A percentile compares a stretch with the other conserved stretches of the same genome.
phyloP scores from a whole-genome alignment of 2,797 vertebrate genomes.

The Scolopax bukidnonensis region DNA sequence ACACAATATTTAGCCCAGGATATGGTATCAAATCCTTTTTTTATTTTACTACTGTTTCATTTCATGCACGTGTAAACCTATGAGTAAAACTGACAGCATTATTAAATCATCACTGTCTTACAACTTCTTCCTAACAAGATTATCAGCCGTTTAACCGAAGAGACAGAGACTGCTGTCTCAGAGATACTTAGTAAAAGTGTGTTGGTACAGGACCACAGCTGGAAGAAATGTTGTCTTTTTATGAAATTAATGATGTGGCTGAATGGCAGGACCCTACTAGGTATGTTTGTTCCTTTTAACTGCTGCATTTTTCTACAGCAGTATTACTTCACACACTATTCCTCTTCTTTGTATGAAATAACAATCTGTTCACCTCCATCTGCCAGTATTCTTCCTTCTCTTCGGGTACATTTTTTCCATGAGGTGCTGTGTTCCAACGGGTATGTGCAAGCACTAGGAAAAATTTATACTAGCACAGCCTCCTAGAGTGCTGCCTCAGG shows the following conservation, averaged over 20 bases:
- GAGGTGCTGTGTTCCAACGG: background rate
- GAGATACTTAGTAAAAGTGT: background rate
- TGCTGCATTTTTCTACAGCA: background rate
- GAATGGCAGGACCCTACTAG: background rate
- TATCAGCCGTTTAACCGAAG: background rate
- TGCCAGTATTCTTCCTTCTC: background rate
- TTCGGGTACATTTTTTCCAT: background rate
- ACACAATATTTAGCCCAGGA: fast-evolving
- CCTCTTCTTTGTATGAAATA: background rate
- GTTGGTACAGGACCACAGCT: background rate
- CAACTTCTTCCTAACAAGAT: background rate
- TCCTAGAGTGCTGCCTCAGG: background rate
- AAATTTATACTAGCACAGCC: background rate
- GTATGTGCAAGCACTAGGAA: background rate
- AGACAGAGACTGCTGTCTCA: background rate
- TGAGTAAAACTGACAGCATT: background rate
- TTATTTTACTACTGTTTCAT: background rate
- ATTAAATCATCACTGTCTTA: background rate
- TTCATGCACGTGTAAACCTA: background rate
- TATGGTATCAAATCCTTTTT: background rate
- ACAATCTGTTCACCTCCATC: background rate
- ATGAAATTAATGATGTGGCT: background rate
- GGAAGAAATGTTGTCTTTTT: background rate
- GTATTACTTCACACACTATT: background rate
- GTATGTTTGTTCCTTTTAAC: fast-evolving